A percentile compares a stretch with the other conserved stretches of the same genome.
Evolutionary conservation across 2,113 vertebrate genomes (phyloP).

Genomic region (Chrysemys picta): DNA sequence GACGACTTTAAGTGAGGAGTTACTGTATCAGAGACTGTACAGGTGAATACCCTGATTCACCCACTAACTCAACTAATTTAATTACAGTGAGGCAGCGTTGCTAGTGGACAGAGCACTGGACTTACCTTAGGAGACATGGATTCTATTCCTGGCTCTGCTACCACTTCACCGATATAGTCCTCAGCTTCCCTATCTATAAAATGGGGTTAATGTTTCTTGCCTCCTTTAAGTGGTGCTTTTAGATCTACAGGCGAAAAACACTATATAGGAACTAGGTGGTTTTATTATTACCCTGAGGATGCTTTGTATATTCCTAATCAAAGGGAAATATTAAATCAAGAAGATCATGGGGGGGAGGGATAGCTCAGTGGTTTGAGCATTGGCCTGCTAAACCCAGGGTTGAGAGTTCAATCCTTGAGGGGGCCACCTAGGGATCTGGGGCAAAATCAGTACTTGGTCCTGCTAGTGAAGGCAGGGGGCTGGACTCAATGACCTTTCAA

Average conservation of each 20-base stretch:
- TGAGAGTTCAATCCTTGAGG: no score
- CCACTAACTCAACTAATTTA: background rate
- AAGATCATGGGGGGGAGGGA: no score
- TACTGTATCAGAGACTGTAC: background rate
- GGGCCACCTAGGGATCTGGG: no score
- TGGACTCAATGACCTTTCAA: no score
- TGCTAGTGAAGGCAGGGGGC: no score
- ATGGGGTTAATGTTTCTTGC: background rate
- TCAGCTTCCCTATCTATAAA: background rate
- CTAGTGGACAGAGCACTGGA: background rate
- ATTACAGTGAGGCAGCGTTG: background rate
- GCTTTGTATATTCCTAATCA: slow-evolving; percentile 19
- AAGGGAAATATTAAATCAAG: slow-evolving; percentile 22
- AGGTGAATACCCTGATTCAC: background rate
- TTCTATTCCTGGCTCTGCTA: background rate
- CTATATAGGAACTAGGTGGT: background rate
- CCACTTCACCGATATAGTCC: background rate
- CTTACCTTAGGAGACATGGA: background rate
- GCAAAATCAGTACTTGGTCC: no score
- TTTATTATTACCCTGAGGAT: background rate
- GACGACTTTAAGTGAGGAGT: no score
- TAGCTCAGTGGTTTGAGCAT: no score
- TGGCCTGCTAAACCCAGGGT: no score
- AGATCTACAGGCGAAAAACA: background rate
- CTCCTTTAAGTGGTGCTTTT: background rate